These are phyloP conservation scores for Ctenopoma kingsleyae DNA, from an alignment of 2,797 vertebrate genomes.

Conservation along the genomic window DNA sequence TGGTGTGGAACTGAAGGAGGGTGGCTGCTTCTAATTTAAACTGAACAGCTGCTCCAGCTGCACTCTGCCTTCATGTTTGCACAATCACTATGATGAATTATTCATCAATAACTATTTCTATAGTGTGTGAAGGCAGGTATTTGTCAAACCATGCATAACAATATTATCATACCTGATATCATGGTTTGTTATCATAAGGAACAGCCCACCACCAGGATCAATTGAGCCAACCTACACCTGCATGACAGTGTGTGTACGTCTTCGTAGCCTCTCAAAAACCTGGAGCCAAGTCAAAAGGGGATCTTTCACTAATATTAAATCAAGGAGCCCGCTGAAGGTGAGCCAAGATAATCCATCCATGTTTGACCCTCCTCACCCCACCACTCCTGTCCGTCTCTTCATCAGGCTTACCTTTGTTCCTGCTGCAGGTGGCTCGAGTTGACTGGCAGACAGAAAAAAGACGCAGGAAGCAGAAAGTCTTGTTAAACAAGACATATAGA, in stretches of 20 bases:
- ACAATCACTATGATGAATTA: slow-evolving; percentile 8
- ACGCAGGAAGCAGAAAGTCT: background rate
- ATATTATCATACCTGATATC: slow-evolving; percentile 64
- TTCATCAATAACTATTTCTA: slow-evolving; percentile 30
- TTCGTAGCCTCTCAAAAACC: slow-evolving; percentile 11
- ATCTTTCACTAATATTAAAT: slow-evolving; percentile 78
- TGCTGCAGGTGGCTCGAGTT: slow-evolving; percentile 63
- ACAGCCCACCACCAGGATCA: slow-evolving; percentile 25
- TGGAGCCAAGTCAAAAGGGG: slow-evolving; percentile 29
- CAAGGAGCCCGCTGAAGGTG: slow-evolving; percentile 59
- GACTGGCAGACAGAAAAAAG: slow-evolving; percentile 14
- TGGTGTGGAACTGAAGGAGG: no score
- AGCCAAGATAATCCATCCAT: slow-evolving; percentile 54
- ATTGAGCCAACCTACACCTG: slow-evolving; percentile 56
- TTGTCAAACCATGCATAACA: slow-evolving; percentile 6
- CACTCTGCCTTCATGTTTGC: slow-evolving; percentile 9
- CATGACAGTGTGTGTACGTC: slow-evolving; percentile 12
- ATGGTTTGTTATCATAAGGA: slow-evolving; percentile 59
- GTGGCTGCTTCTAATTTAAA: background rate
- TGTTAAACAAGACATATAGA: slow-evolving; percentile 17
- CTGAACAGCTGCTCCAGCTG: slow-evolving; percentile 22
- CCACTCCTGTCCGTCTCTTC: slow-evolving; percentile 7
- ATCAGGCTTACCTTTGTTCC: slow-evolving; percentile 60
- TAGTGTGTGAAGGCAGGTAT: slow-evolving; percentile 28
- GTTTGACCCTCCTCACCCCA: slow-evolving; percentile 46